A percentile compares a stretch with the other conserved stretches of the same genome.
phyloP scores from a whole-genome alignment of 2,113 vertebrate species.

The Abramis brama region DNA sequence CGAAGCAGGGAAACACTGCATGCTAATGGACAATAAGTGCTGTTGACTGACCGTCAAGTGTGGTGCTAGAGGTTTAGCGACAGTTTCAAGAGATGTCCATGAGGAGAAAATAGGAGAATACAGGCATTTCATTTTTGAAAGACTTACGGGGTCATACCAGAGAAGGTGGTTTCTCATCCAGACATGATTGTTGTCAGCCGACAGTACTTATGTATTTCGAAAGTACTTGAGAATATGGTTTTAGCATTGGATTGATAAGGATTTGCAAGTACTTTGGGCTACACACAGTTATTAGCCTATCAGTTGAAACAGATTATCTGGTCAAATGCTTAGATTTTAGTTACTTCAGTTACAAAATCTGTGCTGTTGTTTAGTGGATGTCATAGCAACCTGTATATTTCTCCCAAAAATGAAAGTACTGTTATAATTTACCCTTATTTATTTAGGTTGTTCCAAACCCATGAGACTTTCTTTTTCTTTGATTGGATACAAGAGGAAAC shows the following conservation, averaged over 20 bases:
- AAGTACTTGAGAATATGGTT: neutral
- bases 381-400: neutral
- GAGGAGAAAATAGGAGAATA: neutral
- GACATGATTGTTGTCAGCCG: neutral
- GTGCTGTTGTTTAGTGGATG: neutral
- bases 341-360: neutral
- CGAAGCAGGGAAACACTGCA: neutral
- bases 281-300: neutral
- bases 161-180: neutral
- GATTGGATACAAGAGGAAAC: neutral
- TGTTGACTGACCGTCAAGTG: constrained; percentile 59
- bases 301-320: neutral
- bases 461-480: neutral
- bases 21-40: constrained; percentile 48
- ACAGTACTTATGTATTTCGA: neutral
- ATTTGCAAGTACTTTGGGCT: neutral
- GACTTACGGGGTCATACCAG: constrained; percentile 26
- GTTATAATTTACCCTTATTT: neutral
- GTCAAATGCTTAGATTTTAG: neutral
- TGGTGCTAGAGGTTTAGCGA: constrained; percentile 41
- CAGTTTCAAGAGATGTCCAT: neutral
- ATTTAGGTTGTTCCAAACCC: neutral
- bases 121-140: constrained; percentile 14
- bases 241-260: neutral
- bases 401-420: neutral